Evolutionary conservation across 2,888 invertebrate genomes (phyloP).

Genomic region (Drosophila mercatorum): DNA sequence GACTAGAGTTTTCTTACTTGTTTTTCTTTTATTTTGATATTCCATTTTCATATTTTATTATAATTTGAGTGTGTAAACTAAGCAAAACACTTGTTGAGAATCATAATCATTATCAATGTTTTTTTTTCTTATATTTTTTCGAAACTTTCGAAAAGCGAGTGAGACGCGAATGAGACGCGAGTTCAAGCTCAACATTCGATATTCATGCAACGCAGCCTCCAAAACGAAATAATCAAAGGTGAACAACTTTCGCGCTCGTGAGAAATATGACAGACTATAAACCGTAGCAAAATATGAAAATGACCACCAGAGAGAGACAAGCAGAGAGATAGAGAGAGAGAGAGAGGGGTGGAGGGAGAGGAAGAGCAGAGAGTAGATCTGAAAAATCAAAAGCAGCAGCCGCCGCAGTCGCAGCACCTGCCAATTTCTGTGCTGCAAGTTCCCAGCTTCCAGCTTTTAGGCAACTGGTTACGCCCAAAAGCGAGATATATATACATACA

Average conservation of each 20-base stretch:
- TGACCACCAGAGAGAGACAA: slow-evolving; percentile 9
- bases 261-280: slow-evolving; percentile 68
- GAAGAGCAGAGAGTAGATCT: slow-evolving; percentile 8
- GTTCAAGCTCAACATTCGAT: slow-evolving; percentile 64
- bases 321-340: slow-evolving; percentile 12
- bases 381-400: slow-evolving; percentile 45
- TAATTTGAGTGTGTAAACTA: slow-evolving; percentile 22
- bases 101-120: slow-evolving; percentile 46
- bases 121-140: slow-evolving; percentile 5
- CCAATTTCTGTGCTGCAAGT: slow-evolving; percentile 58
- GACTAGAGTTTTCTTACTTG: too few species aligned
- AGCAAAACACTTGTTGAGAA: slow-evolving; percentile 33
- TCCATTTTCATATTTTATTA: slow-evolving; percentile 9
- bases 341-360: slow-evolving; percentile 7
- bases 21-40: neutral
- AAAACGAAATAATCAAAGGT: slow-evolving; percentile 71
- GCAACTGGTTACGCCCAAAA: slow-evolving; percentile 56
- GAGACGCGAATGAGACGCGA: slow-evolving; percentile 23
- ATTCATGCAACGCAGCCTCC: slow-evolving; percentile 67
- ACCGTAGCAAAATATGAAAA: slow-evolving; percentile 51
- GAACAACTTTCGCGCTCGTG: slow-evolving; percentile 80
- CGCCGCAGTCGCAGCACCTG: slow-evolving; percentile 56
- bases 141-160: slow-evolving; percentile 68
- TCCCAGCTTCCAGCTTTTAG: slow-evolving; percentile 30
- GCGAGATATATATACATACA: slow-evolving; percentile 4